Percentiles rank a stretch among this genome's conserved stretches.
These are phyloP conservation scores for Chionoecetes opilio DNA, from an alignment of 1,140 invertebrate genomes.

Conservation along the genomic window DNA sequence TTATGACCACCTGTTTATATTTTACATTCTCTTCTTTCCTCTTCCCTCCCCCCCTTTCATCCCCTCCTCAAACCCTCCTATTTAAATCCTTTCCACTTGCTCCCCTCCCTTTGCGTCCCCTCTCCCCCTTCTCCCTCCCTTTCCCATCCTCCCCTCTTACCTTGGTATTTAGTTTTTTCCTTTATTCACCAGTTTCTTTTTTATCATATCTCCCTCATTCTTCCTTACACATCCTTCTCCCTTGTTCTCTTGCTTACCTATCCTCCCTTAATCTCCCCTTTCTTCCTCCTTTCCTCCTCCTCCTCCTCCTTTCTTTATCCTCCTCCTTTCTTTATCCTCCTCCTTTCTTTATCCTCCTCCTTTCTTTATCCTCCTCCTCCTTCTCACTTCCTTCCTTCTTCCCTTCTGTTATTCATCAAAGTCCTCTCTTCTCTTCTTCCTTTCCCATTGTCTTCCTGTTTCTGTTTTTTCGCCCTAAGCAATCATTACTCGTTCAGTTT, in stretches of 20 bases:
- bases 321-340: constrained; percentile 35
- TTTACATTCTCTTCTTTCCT: too few species aligned
- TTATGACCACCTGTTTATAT: too few species aligned
- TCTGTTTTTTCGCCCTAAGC: neutral
- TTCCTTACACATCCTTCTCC: neutral
- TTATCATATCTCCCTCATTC: neutral
- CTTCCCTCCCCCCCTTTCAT: too few species aligned
- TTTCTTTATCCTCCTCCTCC: neutral
- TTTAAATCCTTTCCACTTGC: too few species aligned
- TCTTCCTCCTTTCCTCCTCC: neutral
- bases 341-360: neutral
- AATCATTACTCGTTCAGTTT: neutral
- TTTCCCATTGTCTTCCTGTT: neutral
- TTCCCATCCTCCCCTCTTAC: too few species aligned
- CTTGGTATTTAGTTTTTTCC: too few species aligned
- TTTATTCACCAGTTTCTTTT: too few species aligned
- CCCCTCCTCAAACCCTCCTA: too few species aligned
- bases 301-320: constrained; percentile 33
- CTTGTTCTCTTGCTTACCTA: neutral
- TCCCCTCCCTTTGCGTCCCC: too few species aligned
- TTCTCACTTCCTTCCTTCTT: neutral
- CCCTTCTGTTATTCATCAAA: neutral
- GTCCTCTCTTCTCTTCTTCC: constrained; percentile 11
- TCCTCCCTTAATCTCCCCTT: neutral
- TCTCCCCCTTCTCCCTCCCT: too few species aligned